Percentiles rank a stretch among this genome's conserved stretches.
Conservation (phyloP, 53 echinoderm and acorn worm species). For the Zoroaster sp. region DNA sequence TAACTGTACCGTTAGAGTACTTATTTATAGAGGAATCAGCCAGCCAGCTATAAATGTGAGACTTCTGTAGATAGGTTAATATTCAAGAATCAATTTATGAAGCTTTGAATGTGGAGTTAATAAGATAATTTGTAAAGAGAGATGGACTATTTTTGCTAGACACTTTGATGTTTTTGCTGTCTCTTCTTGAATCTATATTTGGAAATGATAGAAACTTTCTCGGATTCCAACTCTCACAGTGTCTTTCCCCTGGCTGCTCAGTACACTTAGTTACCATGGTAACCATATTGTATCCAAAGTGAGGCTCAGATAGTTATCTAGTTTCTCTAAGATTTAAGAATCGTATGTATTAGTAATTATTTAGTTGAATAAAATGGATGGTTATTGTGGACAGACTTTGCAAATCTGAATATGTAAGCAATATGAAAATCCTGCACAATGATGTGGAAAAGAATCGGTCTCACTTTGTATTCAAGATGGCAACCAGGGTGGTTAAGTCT, state of each 20-base stretch:
- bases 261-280: constrained; percentile 27
- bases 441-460: no score
- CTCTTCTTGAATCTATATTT: background rate
- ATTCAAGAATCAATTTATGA: background rate
- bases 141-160: constrained; percentile 45
- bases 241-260: constrained; percentile 37
- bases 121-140: constrained; percentile 21
- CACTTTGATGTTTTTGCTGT: constrained; percentile 22
- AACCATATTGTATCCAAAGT: constrained; percentile 4
- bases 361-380: no score
- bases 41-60: background rate
- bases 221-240: constrained; percentile 26
- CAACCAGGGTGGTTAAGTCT: background rate
- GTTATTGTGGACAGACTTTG: no score
- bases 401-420: no score
- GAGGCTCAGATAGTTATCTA: no score
- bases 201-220: background rate
- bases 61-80: background rate
- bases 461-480: constrained; percentile 24
- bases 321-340: no score
- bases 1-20: background rate
- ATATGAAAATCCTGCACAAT: no score
- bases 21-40: background rate
- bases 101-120: background rate
- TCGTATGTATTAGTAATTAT: no score